Evolutionary conservation across 2,797 vertebrate genomes (phyloP), one percentile per base, ranked within the genome.

Genomic region (Sebastes diaconus): DNA sequence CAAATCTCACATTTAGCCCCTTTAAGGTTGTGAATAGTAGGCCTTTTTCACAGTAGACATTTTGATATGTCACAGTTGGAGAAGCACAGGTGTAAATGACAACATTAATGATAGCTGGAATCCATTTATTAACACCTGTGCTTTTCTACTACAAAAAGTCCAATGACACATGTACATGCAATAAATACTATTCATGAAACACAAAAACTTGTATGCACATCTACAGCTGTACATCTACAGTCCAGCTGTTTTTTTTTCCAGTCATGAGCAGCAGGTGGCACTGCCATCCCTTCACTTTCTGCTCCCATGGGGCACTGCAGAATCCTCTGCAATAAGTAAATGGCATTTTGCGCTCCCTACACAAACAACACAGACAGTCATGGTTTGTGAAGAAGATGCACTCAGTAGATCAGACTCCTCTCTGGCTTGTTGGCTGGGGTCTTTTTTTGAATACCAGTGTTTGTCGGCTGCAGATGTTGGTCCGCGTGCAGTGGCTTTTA

Each of bases 251-350:
- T 55, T 63, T 69, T 18, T 64, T 42, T 9, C 61, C 50, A 50
- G 24, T 79, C 46, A 14, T 27, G 39, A 85, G 74, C 93, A 94
- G 90, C 87, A 94, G 94, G 84, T 85, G 94, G 91, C 92, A 73
- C 90, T 87, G 66, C 83, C 82, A 72, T 66, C 68, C 75, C 68
- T 87, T 60, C 13, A 4, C 61, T 27, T 4, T 66, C 52, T 54
- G 18, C 25, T 74, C 24, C 68, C 69, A 66, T 32, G 67, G 77
- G 57, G 34, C 46, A 67, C 25, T 2, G 22, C 59, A 55, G 42
- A 10, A 22, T 80, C 66, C 69, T 68, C 52, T 73, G 70, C 58
- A 69, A 52, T 65, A 30, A 73, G 10, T 54, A 14, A 54, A 79
- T 65, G 1, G 65, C 34, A 69, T 24, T 61, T 61, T 67, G 32